Conservation (phyloP, 2,113 vertebrate genomes). For the Artemisiospiza belli region DNA sequence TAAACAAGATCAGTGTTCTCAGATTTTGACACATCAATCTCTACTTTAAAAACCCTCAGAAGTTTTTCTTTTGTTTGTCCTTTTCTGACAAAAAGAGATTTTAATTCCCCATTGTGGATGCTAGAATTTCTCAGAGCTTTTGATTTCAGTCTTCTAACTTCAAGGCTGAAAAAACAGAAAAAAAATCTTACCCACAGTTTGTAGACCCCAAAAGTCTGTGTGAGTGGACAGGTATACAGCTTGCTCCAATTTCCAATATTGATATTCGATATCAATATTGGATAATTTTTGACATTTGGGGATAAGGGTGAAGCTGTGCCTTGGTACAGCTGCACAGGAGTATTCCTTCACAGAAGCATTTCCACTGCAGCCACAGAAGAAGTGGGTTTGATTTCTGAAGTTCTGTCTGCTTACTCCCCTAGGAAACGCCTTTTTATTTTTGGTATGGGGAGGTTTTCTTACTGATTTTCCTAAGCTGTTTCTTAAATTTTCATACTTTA, state of each 20-base stretch:
- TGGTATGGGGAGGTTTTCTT: not conserved
- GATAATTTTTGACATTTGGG: not conserved
- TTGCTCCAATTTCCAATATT: not conserved
- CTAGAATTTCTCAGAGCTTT: not conserved
- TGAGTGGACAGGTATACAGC: not conserved
- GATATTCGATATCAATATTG: not conserved
- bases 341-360: not conserved
- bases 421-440: not conserved
- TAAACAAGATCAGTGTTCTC: not conserved
- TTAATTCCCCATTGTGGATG: accelerated
- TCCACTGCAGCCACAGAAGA: not conserved
- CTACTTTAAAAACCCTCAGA: not conserved
- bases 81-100: not conserved
- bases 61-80: not conserved
- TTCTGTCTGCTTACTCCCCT: not conserved
- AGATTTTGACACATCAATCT: not conserved
- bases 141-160: not conserved
- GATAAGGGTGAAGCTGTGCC: too few species aligned
- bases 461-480: not conserved
- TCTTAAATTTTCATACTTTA: not conserved
- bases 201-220: not conserved
- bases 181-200: not conserved
- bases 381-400: not conserved
- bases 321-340: not conserved
- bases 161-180: not conserved